These are phyloP conservation scores for Petrocephalus zakoni DNA, from an alignment of 2,113 vertebrate species.

Conservation along the genomic window DNA sequence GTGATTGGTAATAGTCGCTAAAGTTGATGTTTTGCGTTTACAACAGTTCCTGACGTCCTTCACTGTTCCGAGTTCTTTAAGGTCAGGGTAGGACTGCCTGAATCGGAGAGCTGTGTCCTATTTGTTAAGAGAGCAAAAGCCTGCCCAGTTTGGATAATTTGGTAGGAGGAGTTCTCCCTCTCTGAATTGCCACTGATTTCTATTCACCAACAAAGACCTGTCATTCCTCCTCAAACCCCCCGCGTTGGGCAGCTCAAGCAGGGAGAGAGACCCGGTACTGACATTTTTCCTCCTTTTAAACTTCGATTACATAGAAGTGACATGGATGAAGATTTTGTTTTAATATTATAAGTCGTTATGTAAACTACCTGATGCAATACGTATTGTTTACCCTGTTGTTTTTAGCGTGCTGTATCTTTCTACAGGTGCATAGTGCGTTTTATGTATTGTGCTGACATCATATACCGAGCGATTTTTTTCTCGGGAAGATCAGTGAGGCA, in stretches of 20 bases:
- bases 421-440: not conserved
- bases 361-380: not conserved
- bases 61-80: conserved; percentile 79
- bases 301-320: not conserved
- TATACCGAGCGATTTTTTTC: not conserved
- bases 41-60: conserved; percentile 66
- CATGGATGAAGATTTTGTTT: not conserved
- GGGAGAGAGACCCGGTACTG: conserved; percentile 54
- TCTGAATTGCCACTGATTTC: conserved; percentile 77
- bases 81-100: conserved; percentile 91
- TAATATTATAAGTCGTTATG: not conserved
- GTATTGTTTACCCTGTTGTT: not conserved
- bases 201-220: conserved; percentile 99
- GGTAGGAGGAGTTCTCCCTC: conserved; percentile 93
- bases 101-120: conserved; percentile 84
- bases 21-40: conserved; percentile 33
- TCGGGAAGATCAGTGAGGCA: not conserved
- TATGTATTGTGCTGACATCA: not conserved
- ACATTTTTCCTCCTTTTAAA: conserved; percentile 48
- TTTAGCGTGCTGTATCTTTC: not conserved
- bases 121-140: conserved; percentile 92
- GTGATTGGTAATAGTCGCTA: conserved; percentile 19
- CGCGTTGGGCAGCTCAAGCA: conserved; percentile 70
- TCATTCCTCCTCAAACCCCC: conserved; percentile 80
- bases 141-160: conserved; percentile 98